Percentiles rank a stretch among this genome's conserved stretches.
Conservation (phyloP, 2,113 vertebrate species). For the Cololabis saira region DNA sequence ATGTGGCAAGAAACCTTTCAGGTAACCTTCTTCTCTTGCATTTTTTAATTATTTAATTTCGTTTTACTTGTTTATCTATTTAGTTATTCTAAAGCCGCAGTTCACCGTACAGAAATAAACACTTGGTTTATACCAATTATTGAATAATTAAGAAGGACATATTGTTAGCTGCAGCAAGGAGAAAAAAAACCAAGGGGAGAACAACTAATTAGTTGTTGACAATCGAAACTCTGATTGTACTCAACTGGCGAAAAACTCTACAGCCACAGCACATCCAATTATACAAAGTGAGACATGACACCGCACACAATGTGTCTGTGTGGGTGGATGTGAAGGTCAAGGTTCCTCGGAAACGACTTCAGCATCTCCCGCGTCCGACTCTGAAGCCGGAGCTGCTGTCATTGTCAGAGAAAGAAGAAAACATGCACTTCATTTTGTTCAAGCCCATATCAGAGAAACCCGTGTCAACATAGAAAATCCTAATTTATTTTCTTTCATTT, state of each 20-base stretch:
- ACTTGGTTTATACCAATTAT: slow-evolving; percentile 59
- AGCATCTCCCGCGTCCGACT: too few species aligned
- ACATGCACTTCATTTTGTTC: too few species aligned
- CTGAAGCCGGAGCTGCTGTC: too few species aligned
- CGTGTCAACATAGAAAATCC: too few species aligned
- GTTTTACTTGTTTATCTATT: not conserved
- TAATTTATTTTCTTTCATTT: too few species aligned
- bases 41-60: not conserved
- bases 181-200: slow-evolving; percentile 52
- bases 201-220: slow-evolving; percentile 58
- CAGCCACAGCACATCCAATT: slow-evolving; percentile 20
- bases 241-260: slow-evolving; percentile 47
- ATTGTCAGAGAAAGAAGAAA: too few species aligned
- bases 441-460: too few species aligned
- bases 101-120: slow-evolving; percentile 68
- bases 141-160: slow-evolving; percentile 67
- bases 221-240: slow-evolving; percentile 59
- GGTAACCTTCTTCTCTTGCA: not conserved
- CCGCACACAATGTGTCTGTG: not conserved
- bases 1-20: slow-evolving; percentile 22
- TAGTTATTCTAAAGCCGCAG: slow-evolving; percentile 27
- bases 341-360: not conserved
- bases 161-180: slow-evolving; percentile 44
- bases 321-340: slow-evolving; percentile 49
- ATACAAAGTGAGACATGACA: slow-evolving; percentile 29